Base-by-base conservation (phyloP, 1,140 invertebrate genomes). In the Brachionus angularis region DNA sequence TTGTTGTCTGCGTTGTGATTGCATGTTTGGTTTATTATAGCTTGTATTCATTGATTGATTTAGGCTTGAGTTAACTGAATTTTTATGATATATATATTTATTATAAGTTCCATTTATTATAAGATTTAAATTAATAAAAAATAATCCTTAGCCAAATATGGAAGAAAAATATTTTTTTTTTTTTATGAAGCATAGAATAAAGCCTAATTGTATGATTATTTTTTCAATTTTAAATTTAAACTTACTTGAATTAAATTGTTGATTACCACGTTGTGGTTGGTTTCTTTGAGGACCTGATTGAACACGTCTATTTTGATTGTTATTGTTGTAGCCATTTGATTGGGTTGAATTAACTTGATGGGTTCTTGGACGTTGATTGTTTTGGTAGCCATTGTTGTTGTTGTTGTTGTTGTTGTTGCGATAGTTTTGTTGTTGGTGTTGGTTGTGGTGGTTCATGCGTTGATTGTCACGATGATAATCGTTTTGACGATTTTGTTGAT, bases 31-130 rank as follows among this genome's bases (percentile, higher is more conserved):
- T 18, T 58, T 58, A 3, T 58, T 18, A 23, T 39, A 42, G 33
- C 53, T 58, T 7, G 36, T 58, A 36, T 58, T 58, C 53, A 58
- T 58, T n/a, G 53, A 58, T 39, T 58, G 53, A 39, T 58, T 58
- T 8, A 58, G 33, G 16, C 53, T 58, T n/a, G 53, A 58, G 33
- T 58, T 58, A 58, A 39, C 53, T 58, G 31, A n/a, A n/a, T n/a
- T n/a, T n/a, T n/a, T n/a, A n/a, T n/a, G n/a, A n/a, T n/a, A n/a
- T n/a, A n/a, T n/a, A n/a, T n/a, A n/a, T n/a, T n/a, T n/a, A n/a
- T n/a, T n/a, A n/a, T n/a, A n/a, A n/a, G n/a, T n/a, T n/a, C n/a
- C n/a, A n/a, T n/a, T n/a, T n/a, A n/a, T n/a, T n/a, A n/a, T n/a
- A n/a, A n/a, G n/a, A n/a, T n/a, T n/a, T n/a, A n/a, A n/a, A n/a